These are phyloP conservation scores for Oreonectes daqikongensis DNA, from an alignment of 2,797 vertebrate genomes.

Conservation along the genomic window DNA sequence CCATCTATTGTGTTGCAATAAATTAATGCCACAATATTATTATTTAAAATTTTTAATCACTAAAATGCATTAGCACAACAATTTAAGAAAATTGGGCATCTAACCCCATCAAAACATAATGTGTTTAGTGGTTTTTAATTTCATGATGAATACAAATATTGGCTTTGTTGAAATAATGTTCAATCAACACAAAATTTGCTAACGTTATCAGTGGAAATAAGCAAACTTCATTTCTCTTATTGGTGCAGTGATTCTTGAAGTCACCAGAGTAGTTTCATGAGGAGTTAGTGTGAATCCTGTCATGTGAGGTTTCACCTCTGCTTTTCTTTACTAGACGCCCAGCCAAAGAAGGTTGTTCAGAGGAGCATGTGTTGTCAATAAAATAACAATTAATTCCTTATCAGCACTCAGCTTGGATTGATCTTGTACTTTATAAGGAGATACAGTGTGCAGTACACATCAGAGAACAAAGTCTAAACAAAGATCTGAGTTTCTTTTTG, in stretches of 20 bases:
- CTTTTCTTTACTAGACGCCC: too few relatives aligned
- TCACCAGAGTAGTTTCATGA: neutral
- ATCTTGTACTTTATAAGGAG: neutral
- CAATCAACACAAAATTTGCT: neutral
- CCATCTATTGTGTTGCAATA: too few relatives aligned
- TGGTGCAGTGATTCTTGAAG: too few relatives aligned
- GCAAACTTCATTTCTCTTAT: neutral
- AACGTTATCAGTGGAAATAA: neutral
- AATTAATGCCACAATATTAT: neutral
- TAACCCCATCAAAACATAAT: neutral
- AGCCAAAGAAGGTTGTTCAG: neutral
- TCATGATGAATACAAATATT: too few relatives aligned
- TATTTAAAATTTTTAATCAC: neutral
- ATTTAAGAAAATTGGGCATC: neutral
- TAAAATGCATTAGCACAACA: neutral
- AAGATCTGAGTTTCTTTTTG: neutral
- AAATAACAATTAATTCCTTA: conserved; percentile 10
- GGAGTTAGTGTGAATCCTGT: neutral
- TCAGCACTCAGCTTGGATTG: conserved; percentile 11
- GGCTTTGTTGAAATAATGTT: neutral
- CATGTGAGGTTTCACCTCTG: neutral
- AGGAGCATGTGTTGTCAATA: neutral
- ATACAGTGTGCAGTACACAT: neutral
- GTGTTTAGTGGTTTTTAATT: neutral
- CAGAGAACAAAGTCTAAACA: conserved; percentile 36